A percentile compares a stretch with the other conserved stretches of the same genome.
phyloP scores from a whole-genome alignment of 2,888 invertebrate genomes.

The Dasypogon diadema region DNA sequence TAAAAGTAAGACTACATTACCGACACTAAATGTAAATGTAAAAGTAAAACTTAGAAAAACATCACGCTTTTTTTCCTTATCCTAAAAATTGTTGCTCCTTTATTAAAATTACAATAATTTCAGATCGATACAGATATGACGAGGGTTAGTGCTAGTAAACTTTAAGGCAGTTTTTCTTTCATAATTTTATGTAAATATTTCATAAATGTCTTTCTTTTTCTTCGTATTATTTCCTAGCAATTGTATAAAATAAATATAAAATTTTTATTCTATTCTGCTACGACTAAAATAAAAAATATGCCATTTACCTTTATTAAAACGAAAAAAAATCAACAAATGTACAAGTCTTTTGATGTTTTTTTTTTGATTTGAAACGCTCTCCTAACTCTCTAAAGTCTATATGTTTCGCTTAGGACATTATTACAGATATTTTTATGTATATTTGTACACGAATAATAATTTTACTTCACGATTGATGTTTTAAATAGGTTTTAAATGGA shows the following conservation, averaged over 20 bases:
- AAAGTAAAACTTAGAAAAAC: constrained; percentile 35
- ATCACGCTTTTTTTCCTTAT: constrained; percentile 28
- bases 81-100: constrained; percentile 11
- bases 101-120: constrained; percentile 18
- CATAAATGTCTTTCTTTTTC: constrained; percentile 19
- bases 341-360: constrained; percentile 27
- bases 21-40: constrained; percentile 15
- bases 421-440: constrained; percentile 10
- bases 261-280: constrained; percentile 10
- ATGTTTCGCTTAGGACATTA: constrained; percentile 27
- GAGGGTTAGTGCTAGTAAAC: too few relatives aligned
- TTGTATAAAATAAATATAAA: constrained; percentile 34
- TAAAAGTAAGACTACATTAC: constrained; percentile 10
- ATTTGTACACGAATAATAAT: constrained; percentile 24
- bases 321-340: constrained; percentile 26
- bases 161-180: constrained; percentile 35
- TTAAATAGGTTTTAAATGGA: background rate
- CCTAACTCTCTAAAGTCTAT: constrained; percentile 26
- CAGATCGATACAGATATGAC: background rate
- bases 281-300: constrained; percentile 31
- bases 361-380: constrained; percentile 18
- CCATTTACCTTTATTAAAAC: constrained; percentile 11
- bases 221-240: background rate
- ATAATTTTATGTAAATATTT: constrained; percentile 25
- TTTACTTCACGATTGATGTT: too few relatives aligned